Percentiles rank a stretch among this genome's conserved stretches.
These are phyloP conservation scores for Adineta ricciae DNA, from an alignment of 2,888 invertebrate species.

Conservation along the genomic window DNA sequence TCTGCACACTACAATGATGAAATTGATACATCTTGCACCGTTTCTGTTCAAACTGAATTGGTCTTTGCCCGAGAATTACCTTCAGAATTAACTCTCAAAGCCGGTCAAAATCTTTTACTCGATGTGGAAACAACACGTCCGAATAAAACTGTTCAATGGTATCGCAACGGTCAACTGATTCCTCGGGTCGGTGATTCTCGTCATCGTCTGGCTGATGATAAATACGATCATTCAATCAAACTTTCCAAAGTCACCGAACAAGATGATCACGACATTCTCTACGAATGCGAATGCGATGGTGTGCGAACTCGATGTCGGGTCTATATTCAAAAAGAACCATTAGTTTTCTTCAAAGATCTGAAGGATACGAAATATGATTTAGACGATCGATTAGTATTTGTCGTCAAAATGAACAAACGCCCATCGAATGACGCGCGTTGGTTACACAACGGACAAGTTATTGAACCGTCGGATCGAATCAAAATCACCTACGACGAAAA, in stretches of 20 bases:
- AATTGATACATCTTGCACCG: not conserved
- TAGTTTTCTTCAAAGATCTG: not conserved
- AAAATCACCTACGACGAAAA: not conserved
- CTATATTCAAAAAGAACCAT: not conserved
- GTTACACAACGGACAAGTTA: constrained; percentile 28
- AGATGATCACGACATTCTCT: not conserved
- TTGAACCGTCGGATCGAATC: not conserved
- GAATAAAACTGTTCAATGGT: constrained; percentile 16
- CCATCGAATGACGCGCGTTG: constrained; percentile 20
- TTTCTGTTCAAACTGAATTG: not conserved
- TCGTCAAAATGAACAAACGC: not conserved
- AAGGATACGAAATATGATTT: not conserved
- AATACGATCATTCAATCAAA: constrained; percentile 11
- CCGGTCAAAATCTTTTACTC: not conserved
- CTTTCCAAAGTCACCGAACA: not conserved
- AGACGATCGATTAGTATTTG: not conserved
- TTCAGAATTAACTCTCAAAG: not conserved
- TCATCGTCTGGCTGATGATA: not conserved
- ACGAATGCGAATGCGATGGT: constrained; percentile 2
- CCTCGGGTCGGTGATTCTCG: not conserved
- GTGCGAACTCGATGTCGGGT: not conserved
- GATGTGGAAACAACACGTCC: not conserved
- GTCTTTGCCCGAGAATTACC: not conserved
- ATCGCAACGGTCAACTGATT: not conserved
- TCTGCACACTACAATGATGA: constrained; percentile 16